Evolutionary conservation across 2,797 vertebrate genomes (phyloP).

Genomic region (Rallus crepitans): DNA sequence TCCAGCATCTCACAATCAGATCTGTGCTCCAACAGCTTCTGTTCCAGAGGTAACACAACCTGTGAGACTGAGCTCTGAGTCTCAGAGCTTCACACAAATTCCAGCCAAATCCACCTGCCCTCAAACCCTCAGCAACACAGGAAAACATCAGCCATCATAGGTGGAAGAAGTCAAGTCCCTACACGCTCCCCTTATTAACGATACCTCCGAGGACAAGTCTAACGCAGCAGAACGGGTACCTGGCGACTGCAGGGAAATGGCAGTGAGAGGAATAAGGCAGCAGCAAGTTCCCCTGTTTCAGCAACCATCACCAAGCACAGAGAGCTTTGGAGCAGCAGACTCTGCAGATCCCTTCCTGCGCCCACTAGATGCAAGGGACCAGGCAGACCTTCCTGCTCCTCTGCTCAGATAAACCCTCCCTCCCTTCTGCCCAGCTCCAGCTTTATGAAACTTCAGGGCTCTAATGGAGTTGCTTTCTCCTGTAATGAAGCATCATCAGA

Average conservation of each 20-base stretch:
- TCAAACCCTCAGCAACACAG: neutral
- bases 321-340: neutral
- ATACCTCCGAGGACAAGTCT: neutral
- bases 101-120: neutral
- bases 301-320: neutral
- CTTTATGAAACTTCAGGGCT: neutral
- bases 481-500: rapidly evolving
- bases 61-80: neutral
- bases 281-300: rapidly evolving
- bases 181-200: neutral
- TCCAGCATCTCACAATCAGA: neutral
- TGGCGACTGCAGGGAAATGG: neutral
- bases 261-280: rapidly evolving
- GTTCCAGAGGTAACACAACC: neutral
- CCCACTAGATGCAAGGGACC: neutral
- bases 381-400: neutral
- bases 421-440: neutral
- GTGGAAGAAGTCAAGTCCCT: neutral
- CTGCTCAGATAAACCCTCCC: neutral
- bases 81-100: neutral
- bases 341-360: neutral
- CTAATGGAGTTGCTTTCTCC: neutral
- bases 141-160: neutral
- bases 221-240: rapidly evolving
- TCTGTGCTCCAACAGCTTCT: neutral